A percentile compares a stretch with the other conserved stretches of the same genome.
Conservation (phyloP, 2,113 vertebrate genomes). For the Tricholaema leucomelas region DNA sequence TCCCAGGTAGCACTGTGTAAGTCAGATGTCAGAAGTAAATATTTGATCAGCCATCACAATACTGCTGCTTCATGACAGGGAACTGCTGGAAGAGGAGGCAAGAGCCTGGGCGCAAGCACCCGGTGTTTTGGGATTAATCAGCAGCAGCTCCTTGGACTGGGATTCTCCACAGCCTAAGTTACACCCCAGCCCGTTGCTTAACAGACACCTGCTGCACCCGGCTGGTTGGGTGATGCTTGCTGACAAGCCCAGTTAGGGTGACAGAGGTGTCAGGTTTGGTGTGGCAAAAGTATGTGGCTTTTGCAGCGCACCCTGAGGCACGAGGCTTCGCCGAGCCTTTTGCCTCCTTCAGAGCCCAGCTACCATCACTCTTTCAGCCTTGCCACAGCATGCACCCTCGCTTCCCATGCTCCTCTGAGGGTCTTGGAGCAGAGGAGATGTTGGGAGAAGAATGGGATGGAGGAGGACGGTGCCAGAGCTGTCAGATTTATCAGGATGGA, state of each 20-base stretch:
- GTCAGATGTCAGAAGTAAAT: neutral
- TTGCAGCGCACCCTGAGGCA: accelerated
- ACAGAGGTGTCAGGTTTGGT: neutral
- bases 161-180: neutral
- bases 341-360: neutral
- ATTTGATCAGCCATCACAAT: neutral
- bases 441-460: neutral
- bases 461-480: neutral
- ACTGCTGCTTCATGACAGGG: neutral
- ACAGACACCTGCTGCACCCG: accelerated
- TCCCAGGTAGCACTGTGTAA: accelerated
- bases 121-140: accelerated
- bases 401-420: neutral
- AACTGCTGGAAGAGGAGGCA: neutral
- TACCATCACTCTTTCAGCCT: accelerated
- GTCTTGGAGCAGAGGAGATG: accelerated
- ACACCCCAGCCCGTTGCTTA: accelerated
- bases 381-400: accelerated
- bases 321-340: neutral
- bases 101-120: accelerated
- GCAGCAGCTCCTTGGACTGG: neutral
- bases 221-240: accelerated
- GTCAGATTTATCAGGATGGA: too few relatives aligned
- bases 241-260: neutral
- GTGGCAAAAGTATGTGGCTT: neutral